Conservation (phyloP, 2,888 invertebrate species). For the Nomada flava region DNA sequence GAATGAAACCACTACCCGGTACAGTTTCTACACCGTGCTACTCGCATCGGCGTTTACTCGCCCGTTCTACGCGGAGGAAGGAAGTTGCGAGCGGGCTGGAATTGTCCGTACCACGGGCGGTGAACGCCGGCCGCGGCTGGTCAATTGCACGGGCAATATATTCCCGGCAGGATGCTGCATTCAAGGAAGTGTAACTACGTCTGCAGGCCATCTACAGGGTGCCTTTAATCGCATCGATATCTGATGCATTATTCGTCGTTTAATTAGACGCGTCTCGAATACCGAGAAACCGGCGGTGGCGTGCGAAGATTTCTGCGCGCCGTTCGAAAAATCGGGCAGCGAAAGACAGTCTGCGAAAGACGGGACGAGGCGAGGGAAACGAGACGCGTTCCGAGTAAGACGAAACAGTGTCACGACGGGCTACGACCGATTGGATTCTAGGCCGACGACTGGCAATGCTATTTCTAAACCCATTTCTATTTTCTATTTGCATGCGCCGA, state of each 20-base stretch:
- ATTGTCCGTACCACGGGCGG: slow-evolving; percentile 73
- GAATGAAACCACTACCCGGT: slow-evolving; percentile 80
- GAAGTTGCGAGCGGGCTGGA: slow-evolving; percentile 75
- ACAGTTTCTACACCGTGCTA: slow-evolving; percentile 62
- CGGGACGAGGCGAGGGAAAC: not conserved
- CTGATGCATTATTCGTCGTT: slow-evolving; percentile 79
- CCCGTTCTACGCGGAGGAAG: slow-evolving; percentile 77
- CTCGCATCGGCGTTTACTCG: slow-evolving; percentile 79
- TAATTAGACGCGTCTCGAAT: slow-evolving; percentile 75
- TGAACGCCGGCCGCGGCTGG: slow-evolving; percentile 16
- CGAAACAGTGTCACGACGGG: slow-evolving; percentile 62
- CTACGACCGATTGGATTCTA: slow-evolving; percentile 76
- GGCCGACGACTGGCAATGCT: slow-evolving; percentile 77
- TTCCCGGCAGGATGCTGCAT: slow-evolving; percentile 79
- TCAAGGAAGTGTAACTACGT: slow-evolving; percentile 81
- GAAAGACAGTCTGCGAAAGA: too few relatives aligned
- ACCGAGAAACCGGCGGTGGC: slow-evolving; percentile 53
- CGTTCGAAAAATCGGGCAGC: too few relatives aligned
- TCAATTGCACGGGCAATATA: slow-evolving; percentile 72
- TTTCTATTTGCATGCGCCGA: slow-evolving; percentile 78
- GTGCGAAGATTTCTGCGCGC: not conserved
- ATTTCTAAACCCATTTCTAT: slow-evolving; percentile 80
- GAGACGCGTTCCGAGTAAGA: slow-evolving; percentile 48
- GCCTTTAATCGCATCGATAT: slow-evolving; percentile 78
- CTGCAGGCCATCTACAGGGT: slow-evolving; percentile 73